phyloP scores from a whole-genome alignment of 2,113 vertebrate genomes.

The Clinocottus analis region DNA sequence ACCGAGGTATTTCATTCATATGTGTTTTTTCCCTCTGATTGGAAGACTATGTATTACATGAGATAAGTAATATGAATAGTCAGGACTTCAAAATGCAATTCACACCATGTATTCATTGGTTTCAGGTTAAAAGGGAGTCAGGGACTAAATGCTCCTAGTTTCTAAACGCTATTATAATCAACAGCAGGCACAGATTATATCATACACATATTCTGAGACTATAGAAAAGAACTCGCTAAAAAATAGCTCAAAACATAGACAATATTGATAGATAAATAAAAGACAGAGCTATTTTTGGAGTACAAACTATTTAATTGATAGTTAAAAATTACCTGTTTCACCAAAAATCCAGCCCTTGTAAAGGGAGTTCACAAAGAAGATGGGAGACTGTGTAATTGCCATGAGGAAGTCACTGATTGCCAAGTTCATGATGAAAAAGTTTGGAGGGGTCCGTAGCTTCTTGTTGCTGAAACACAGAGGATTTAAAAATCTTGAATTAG shows the following conservation, averaged over 20 bases:
- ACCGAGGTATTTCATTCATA: not conserved
- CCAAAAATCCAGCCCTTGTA: constrained; percentile 94
- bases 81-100: not conserved
- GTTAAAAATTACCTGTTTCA: constrained; percentile 84
- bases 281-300: not conserved
- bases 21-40: not conserved
- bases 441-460: constrained; percentile 88
- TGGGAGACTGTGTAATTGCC: constrained; percentile 91
- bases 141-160: not conserved
- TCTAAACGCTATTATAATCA: not conserved
- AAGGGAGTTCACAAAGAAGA: constrained; percentile 92
- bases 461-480: constrained; percentile 85
- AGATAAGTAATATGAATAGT: not conserved
- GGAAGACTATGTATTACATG: not conserved
- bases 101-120: not conserved
- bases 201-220: not conserved
- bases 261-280: not conserved
- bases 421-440: constrained; percentile 92
- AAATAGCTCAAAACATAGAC: not conserved
- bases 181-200: not conserved
- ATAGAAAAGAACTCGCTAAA: not conserved
- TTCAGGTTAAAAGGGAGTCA: not conserved
- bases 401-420: constrained; percentile 94
- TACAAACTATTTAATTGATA: not conserved
- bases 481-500: not conserved